These are phyloP conservation scores for Crossaster papposus DNA, from an alignment of 53 echinoderm and acorn worm genomes.

Conservation along the genomic window DNA sequence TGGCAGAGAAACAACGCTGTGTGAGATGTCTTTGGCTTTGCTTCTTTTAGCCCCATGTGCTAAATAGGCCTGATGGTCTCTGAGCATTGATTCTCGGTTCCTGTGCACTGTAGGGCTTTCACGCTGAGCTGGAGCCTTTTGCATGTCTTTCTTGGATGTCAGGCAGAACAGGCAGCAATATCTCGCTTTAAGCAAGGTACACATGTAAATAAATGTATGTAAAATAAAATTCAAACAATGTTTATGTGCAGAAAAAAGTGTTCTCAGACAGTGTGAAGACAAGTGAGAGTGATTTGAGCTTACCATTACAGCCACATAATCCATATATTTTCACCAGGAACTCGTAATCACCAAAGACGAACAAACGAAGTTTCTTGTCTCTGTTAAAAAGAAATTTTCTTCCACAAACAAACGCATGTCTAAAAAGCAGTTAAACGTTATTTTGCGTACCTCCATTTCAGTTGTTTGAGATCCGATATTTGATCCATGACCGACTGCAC, in stretches of 20 bases:
- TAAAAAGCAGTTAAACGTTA: too few species aligned
- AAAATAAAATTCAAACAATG: neutral
- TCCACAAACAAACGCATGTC: slow-evolving; percentile 5
- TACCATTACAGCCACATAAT: slow-evolving; percentile 61
- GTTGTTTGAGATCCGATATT: neutral
- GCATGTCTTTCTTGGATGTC: slow-evolving; percentile 45
- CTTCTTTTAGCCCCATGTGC: neutral
- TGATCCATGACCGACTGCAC: slow-evolving; percentile 8
- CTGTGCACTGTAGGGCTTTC: neutral
- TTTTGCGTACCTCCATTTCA: slow-evolving; percentile 17
- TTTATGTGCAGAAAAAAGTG: neutral
- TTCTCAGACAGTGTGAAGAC: neutral
- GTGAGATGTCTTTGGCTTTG: slow-evolving; percentile 15
- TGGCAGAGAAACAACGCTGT: neutral
- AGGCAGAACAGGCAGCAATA: slow-evolving; percentile 51
- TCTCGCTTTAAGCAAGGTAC: slow-evolving; percentile 19
- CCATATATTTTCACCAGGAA: slow-evolving; percentile 49
- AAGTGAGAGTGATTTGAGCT: neutral
- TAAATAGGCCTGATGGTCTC: neutral
- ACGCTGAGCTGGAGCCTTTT: neutral
- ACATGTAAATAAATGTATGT: neutral
- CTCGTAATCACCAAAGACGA: slow-evolving; percentile 50
- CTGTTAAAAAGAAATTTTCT: slow-evolving; percentile 3
- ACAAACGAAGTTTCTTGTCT: slow-evolving; percentile 13
- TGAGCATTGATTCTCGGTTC: neutral